Conservation (phyloP, 2,113 vertebrate species). For the Buteo buteo region DNA sequence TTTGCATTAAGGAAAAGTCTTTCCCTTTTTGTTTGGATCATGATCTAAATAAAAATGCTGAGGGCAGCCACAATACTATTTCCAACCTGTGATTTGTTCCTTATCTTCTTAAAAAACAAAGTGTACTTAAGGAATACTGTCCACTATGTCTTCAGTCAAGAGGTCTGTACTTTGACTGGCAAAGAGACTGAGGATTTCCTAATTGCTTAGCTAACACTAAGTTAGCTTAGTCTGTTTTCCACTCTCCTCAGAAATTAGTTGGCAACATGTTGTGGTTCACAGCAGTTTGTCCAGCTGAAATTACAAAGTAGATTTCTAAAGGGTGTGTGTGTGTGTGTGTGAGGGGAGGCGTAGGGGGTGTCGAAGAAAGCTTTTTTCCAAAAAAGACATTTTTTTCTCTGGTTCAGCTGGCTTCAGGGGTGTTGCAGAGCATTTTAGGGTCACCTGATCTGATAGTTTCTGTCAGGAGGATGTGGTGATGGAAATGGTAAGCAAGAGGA, state of each 20-base stretch:
- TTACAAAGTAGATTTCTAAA: not conserved
- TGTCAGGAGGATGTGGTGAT: not conserved
- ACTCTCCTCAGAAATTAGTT: not conserved
- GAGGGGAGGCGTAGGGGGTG: too few species aligned
- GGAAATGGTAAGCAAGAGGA: not conserved
- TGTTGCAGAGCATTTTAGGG: not conserved
- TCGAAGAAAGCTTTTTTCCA: not conserved
- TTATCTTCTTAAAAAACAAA: not conserved
- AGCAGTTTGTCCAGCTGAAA: not conserved
- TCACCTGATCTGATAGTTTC: not conserved
- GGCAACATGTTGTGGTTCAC: not conserved
- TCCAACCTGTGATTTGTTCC: not conserved
- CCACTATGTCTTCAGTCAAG: not conserved
- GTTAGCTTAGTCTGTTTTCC: not conserved
- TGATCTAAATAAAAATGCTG: not conserved
- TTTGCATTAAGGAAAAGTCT: not conserved
- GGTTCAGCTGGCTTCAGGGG: not conserved
- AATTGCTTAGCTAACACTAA: not conserved
- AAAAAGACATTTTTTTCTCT: not conserved
- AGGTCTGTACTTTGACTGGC: not conserved
- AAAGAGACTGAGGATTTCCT: not conserved
- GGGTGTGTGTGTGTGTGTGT: too few species aligned
- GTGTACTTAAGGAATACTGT: not conserved
- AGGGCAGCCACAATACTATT: not conserved
- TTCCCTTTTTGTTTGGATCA: not conserved